Conservation (phyloP, 2,797 vertebrate species). For the Ctenosaura bakeri region DNA sequence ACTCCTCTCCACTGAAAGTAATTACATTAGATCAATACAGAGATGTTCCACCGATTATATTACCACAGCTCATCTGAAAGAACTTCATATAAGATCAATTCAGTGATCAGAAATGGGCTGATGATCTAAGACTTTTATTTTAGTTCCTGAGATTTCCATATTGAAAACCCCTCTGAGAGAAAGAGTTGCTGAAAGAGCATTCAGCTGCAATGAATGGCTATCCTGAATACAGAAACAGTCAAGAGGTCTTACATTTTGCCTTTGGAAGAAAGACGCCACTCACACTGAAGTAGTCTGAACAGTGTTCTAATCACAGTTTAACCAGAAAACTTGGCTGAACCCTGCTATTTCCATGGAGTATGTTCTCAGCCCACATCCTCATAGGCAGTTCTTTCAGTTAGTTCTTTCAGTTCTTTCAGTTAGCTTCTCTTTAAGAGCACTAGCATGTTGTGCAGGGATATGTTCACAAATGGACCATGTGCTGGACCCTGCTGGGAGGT, state of each 20-base stretch:
- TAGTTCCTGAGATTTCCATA: slow-evolving; percentile 57
- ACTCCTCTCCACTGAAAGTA: slow-evolving; percentile 69
- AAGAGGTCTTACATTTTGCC: slow-evolving; percentile 53
- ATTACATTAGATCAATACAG: slow-evolving; percentile 68
- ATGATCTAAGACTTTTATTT: slow-evolving; percentile 73
- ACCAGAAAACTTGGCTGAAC: not conserved
- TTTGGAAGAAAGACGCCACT: slow-evolving; percentile 56
- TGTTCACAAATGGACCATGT: not conserved
- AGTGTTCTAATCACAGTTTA: slow-evolving; percentile 40
- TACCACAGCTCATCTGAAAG: slow-evolving; percentile 68
- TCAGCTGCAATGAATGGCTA: slow-evolving; percentile 54
- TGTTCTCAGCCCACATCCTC: not conserved
- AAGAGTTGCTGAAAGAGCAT: slow-evolving; percentile 25
- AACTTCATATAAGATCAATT: slow-evolving; percentile 70
- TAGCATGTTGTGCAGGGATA: not conserved
- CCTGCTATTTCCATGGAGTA: not conserved
- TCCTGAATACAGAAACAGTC: slow-evolving; percentile 38
- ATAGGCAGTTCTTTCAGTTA: not conserved
- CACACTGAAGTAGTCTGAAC: slow-evolving; percentile 22
- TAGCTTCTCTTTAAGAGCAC: not conserved
- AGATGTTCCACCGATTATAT: slow-evolving; percentile 74
- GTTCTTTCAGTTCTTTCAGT: not conserved
- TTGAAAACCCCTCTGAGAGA: slow-evolving; percentile 53
- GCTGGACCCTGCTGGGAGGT: not conserved
- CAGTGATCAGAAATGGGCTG: slow-evolving; percentile 70